Conservation (phyloP, 2,113 vertebrate genomes). For the Siniperca knerii region DNA sequence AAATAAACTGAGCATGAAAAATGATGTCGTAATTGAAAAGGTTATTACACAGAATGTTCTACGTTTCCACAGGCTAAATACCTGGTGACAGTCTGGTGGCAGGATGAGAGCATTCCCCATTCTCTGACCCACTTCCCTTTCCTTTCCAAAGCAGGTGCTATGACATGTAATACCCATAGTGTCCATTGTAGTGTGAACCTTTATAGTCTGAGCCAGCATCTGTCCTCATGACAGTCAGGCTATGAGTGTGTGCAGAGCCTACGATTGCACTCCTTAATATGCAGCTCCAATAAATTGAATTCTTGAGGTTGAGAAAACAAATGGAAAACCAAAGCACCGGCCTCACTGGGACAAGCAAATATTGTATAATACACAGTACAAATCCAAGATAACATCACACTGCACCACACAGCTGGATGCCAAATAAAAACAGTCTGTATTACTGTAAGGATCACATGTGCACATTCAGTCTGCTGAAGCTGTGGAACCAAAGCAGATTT, state of each 20-base stretch:
- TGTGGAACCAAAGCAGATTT: constrained; percentile 47
- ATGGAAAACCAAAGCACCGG: constrained; percentile 53
- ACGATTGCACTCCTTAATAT: constrained; percentile 42
- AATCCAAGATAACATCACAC: constrained; percentile 49
- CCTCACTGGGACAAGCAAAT: constrained; percentile 34
- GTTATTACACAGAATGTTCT: background rate
- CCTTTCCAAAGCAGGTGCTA: constrained; percentile 14
- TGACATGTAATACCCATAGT: constrained; percentile 23
- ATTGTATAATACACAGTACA: constrained; percentile 17
- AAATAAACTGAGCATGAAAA: constrained; percentile 6
- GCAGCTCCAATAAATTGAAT: constrained; percentile 35
- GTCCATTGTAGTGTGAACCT: constrained; percentile 35
- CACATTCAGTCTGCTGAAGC: constrained; percentile 29
- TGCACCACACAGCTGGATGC: constrained; percentile 13
- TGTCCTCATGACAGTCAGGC: constrained; percentile 39
- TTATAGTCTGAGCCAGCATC: constrained; percentile 32
- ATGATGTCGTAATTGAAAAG: background rate
- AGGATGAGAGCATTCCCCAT: constrained; percentile 1
- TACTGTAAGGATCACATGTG: constrained; percentile 17
- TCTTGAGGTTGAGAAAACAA: constrained; percentile 44
- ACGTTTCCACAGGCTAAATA: background rate
- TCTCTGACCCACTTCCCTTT: background rate
- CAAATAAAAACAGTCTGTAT: constrained; percentile 26
- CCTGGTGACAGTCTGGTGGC: background rate
- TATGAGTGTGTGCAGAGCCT: constrained; percentile 20